Evolutionary conservation across 2,888 invertebrate species (phyloP).

Genomic region (Melanchra persicariae): DNA sequence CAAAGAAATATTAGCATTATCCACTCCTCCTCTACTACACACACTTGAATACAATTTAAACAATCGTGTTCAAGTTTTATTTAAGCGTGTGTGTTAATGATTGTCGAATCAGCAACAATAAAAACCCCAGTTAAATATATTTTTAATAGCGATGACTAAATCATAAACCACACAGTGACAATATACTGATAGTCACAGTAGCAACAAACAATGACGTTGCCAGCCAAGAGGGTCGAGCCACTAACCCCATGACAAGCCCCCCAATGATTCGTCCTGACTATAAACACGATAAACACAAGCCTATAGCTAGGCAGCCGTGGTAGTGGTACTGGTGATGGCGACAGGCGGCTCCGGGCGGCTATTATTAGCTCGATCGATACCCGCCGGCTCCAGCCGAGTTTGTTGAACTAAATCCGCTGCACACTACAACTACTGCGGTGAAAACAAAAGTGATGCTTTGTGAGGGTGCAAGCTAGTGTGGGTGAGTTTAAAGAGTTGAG

Average conservation of each 20-base stretch:
- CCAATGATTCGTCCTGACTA: not conserved
- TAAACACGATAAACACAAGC: not conserved
- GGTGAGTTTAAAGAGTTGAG: not conserved
- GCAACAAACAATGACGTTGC: not conserved
- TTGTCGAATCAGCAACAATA: no score
- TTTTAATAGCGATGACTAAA: no score
- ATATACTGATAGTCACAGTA: no score
- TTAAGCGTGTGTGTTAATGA: no score
- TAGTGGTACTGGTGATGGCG: slow-evolving; percentile 47
- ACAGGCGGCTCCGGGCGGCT: slow-evolving; percentile 67
- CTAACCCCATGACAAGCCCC: no score
- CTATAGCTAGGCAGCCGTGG: not conserved
- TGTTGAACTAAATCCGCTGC: slow-evolving; percentile 64
- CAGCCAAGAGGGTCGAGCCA: not conserved
- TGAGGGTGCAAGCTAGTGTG: not conserved
- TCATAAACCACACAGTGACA: no score
- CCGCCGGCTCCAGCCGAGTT: slow-evolving; percentile 56
- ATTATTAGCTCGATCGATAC: slow-evolving; percentile 64
- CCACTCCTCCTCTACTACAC: no score
- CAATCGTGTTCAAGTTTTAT: no score
- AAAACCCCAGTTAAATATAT: no score
- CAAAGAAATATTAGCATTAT: no score
- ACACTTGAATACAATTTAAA: no score
- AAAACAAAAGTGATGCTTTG: slow-evolving; percentile 20
- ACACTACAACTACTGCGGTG: slow-evolving; percentile 34